phyloP scores from a whole-genome alignment of 2,888 invertebrate genomes.

The Blera fallax region DNA sequence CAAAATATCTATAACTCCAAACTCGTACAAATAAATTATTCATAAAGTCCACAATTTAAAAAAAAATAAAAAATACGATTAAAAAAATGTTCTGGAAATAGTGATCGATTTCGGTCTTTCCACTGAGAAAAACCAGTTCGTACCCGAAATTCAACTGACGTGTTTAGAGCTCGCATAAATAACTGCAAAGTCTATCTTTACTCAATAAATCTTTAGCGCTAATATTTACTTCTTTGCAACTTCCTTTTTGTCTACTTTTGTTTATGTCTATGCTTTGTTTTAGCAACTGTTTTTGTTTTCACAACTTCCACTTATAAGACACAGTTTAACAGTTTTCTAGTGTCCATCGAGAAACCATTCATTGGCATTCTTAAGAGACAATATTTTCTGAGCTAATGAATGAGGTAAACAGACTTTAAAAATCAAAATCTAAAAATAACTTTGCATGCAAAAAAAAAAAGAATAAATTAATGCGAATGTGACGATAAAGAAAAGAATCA shows the following conservation, averaged over 20 bases:
- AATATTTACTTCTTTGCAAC: neutral
- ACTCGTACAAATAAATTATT: conserved; percentile 17
- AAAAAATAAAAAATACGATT: neutral
- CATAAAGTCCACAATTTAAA: neutral
- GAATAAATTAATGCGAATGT: neutral
- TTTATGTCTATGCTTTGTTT: neutral
- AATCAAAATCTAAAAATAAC: conserved; percentile 12
- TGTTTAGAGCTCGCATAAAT: neutral
- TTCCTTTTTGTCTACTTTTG: neutral
- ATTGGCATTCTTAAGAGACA: neutral
- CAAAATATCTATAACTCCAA: neutral
- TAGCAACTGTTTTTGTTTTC: neutral
- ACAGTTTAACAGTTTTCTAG: neutral
- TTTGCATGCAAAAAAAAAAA: neutral
- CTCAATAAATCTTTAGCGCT: neutral
- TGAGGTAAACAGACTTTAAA: conserved; percentile 25
- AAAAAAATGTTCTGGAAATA: neutral
- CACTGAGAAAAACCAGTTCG: conserved; percentile 14
- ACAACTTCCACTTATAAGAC: neutral
- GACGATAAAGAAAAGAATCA: neutral
- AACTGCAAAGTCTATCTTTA: neutral
- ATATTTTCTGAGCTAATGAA: neutral
- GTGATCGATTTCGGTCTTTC: conserved; percentile 18
- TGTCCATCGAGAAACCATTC: neutral
- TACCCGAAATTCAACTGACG: neutral